Percentiles rank a stretch among this genome's conserved stretches.
Conservation (phyloP, 2,113 vertebrate species). For the Trochalopteron elliotii region DNA sequence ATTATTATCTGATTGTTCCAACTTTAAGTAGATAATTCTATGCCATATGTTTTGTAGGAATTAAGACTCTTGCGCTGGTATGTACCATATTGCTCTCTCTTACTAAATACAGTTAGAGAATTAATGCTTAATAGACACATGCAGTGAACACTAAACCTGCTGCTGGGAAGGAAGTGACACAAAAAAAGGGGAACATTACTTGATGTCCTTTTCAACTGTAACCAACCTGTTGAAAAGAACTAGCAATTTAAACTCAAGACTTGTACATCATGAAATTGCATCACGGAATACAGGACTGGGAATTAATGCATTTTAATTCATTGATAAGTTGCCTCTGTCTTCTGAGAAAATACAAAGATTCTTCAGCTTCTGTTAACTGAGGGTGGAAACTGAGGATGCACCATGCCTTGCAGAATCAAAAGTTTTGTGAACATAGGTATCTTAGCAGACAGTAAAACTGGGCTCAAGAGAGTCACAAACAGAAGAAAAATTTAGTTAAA, state of each 20-base stretch:
- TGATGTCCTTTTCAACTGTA: background rate
- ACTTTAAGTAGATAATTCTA: conserved; percentile 54
- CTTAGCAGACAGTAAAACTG: background rate
- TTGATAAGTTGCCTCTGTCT: background rate
- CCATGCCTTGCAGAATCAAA: background rate
- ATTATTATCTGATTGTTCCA: conserved; percentile 48
- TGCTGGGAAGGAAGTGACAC: background rate
- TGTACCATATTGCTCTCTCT: conserved; percentile 7
- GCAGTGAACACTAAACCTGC: background rate
- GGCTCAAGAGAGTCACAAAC: background rate
- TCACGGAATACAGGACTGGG: background rate
- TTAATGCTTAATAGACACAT: conserved; percentile 45
- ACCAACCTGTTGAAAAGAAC: background rate
- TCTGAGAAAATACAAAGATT: background rate
- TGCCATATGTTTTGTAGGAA: conserved; percentile 61
- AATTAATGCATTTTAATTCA: background rate
- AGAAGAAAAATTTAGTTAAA: background rate
- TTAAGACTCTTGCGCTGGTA: conserved; percentile 34
- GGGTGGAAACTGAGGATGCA: background rate
- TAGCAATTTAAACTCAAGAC: background rate
- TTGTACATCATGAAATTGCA: background rate
- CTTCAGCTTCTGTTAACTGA: background rate
- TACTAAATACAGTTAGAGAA: conserved; percentile 52
- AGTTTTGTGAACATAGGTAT: background rate
- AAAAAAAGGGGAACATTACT: background rate